Base-by-base conservation (phyloP, 2,888 invertebrate genomes). In the Sinentomon sp. region DNA sequence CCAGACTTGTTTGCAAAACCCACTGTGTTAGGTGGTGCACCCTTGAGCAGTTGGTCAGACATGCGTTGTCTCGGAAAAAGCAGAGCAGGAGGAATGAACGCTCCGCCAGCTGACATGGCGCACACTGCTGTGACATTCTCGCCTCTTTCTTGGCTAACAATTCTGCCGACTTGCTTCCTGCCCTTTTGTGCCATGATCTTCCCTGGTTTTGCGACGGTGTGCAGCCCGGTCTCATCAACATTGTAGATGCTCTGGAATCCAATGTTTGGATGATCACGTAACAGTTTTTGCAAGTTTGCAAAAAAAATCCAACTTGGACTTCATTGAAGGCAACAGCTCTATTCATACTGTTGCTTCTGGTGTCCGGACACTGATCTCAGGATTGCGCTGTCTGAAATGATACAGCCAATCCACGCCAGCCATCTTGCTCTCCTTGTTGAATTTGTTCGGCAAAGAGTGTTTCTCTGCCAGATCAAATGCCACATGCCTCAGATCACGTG, bases 101-200 rank as follows among this genome's bases (percentile, higher is more conserved):
- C 9, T 5, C 28, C 28, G 6, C 12, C n/a, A 3, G 28, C 25
- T n/a, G 17, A 27, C 4, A 23, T 23, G 25, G 22, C 20, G 3
- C 18, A 19, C 6, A 35, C 28, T 2, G 29, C 12, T 13, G 51
- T 51, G 2, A 52, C 46, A 4, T 39, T 49, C 9, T 48, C 46
- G 1, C n/a, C n/a, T n/a, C n/a, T n/a, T 40, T 53, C 52, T 0
- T 45, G 47, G n/a, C 50, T 50, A 4, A 48, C 48, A 1, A 50
- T 9, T 30, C 48, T 38, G 6, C 48, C 49, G 0, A 52, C 48
- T 38, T 50, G 48, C 38, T 44, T 44, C 32, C 41, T 40, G 6
- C 33, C 36, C 38, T 36, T 44, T 14, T 31, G 28, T 17, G 43
- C 41, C 12, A 43, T 35, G 4, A 45, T 28, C 35, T 45, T 45